Evolutionary conservation across 2,797 vertebrate genomes (phyloP), one percentile per base, ranked within the genome.

Genomic region (Smutsia temminckii): DNA sequence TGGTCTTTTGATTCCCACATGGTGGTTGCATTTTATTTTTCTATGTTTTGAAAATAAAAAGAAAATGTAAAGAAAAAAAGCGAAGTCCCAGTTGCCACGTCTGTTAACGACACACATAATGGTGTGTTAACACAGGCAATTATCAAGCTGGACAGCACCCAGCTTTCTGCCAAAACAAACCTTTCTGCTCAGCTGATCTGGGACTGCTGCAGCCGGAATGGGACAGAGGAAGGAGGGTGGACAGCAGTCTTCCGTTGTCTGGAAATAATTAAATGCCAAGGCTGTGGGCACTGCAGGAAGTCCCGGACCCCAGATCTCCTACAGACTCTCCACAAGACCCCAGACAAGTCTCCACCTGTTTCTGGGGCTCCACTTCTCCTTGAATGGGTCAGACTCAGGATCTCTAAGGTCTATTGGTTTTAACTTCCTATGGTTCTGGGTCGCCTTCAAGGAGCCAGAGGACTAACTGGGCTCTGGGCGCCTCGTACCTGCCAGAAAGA

Each of bases 131-230:
- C 97, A 97, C 85, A 93, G 97, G 98, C 53, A 97, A 98, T 98
- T 98, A 98, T 94, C 83, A 95, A 95, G 97, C 97, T 97, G 98
- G 98, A 98, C 98, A 98, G 98, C 98, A 97, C 93, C 40, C 97
- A 98, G 97, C 79, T 97, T 97, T 98, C 97, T 98, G 98, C 98
- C 98, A 98, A 98, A 98, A 98, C 96, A 98, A 98, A 98, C 98
- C 97, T 98, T 96, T 96, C 97, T 97, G 98, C 98, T 98, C 98
- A 96, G 98, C 97, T 83, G 97, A 98, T 96, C 97, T 97, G 95
- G 96, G 97, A 97, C 96, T 71, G 97, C 96, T 97, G 98, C 92
- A 75, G 91, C 97, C 72, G n/a, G 93, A 97, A 51, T 69, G 93
- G 98, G 95, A 51, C 93, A 66, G 95, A 14, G 8, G 0, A 1